Base-by-base conservation (phyloP, 1,140 invertebrate species). In the Magallana ariakensis region DNA sequence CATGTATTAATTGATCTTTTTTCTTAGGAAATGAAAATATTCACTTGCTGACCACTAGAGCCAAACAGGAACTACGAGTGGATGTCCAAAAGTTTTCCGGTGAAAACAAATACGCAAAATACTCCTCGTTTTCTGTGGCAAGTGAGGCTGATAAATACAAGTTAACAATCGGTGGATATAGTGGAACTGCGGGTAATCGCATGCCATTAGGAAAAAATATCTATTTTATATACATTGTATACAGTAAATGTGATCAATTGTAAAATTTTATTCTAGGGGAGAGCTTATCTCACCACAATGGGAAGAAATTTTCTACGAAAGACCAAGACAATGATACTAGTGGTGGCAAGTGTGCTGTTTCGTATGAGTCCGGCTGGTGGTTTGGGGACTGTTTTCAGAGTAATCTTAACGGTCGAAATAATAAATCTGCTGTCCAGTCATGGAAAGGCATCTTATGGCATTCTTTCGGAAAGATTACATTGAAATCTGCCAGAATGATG, bases 41-140 rank as follows among this genome's bases (percentile, higher is more conserved):
- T 19, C 84, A 87, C 60, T 8, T 22, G 1, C 60, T 89, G 16
- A 82, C 85, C 15, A 19, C 57, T 0, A 13, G 46, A 11, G 53
- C 33, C 19, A 19, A 26, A 1, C 60, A 87, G 13, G 83, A 87
- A 85, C 66, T 90, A 10, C 62, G 89, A 4, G 85, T 90, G 33
- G 89, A 90, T 16, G 57, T 90, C 22, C 87, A 88, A 80, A 85
- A 90, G 26, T 87, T 82, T 22, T 83, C 86, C 19, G 83, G 53
- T n/a, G 22, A 83, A 13, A 85, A 66, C 6, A 57, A 19, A 26
- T 90, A 75, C 46, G 85, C 87, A 1, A 83, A 88, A 33, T 90
- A 90, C 60, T 75, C 46, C 13, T 22, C 54, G 19, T 90, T 90
- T 80, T 58, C 19, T 10, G 54, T 90, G 15, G 80, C 62, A 60